Evolutionary conservation across 2,113 vertebrate species (phyloP), one percentile per base, ranked within the genome.

Genomic region (Syngnathus floridae): DNA sequence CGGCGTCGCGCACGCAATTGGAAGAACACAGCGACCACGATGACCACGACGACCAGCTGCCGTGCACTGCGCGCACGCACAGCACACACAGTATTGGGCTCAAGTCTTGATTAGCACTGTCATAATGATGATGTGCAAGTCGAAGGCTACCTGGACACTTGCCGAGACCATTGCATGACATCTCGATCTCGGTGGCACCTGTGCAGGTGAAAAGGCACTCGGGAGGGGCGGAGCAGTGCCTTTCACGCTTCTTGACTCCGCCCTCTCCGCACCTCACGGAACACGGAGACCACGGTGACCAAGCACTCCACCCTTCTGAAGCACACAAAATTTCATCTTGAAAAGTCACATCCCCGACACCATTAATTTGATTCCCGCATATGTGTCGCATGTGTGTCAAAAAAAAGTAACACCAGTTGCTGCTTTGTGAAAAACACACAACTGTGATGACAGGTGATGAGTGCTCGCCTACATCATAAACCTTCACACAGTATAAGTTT

Each of bases 11-110:
- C 11, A 31, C 37, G 21, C 87, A 88, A 0, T 26, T 2, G 31
- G 45, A 58, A 14, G 82, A 78, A 61, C 87, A 88, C 4, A 2
- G 0, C 37, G 64, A 49, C 87, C 85, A 88, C 1, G 0, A 1
- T 0, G 69, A 64, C 87, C 87, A 88, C 0, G 0, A 0, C 2
- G 83, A 72, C 87, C 87, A 88, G 2, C 66, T 65, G 0, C 87
- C 87, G 1, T 86, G 85, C 12, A 84, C 87, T 88, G 73, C 14
- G 63, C 16, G 14, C 66, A 21, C 46, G 58, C 8, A 31, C 19
- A 17, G 59, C 65, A 40, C 31, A 8, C 9, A 13, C 0, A 14
- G 11, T 51, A 46, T 0, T 46, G 43, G 43, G 14, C 14, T 16
- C 13, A 46, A 46, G 43, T 46, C 14, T 46, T 46, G 4, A 17